These are phyloP conservation scores for Drosophila melanosoma DNA, from an alignment of 2,888 invertebrate genomes.

Conservation along the genomic window DNA sequence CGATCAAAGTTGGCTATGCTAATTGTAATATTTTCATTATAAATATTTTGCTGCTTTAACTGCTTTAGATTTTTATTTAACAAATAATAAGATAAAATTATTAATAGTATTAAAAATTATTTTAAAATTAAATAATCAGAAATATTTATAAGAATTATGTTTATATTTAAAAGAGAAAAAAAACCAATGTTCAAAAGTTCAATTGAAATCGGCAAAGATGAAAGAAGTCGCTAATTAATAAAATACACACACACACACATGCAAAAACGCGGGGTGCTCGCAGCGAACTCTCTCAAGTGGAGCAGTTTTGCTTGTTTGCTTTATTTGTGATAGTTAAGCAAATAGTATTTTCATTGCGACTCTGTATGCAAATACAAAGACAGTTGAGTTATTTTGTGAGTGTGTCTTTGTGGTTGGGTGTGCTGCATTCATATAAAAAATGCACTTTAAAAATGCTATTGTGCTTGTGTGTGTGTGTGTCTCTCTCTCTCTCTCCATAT, in stretches of 20 bases:
- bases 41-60: neutral
- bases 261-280: neutral
- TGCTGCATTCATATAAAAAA: constrained; percentile 56
- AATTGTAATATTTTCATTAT: no score
- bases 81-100: neutral
- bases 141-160: neutral
- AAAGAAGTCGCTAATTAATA: neutral
- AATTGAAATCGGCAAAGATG: neutral
- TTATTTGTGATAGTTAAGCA: neutral
- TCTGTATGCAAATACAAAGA: constrained; percentile 20
- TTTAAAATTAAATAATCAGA: neutral
- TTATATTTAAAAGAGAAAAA: neutral
- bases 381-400: constrained; percentile 15
- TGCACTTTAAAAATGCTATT: constrained; percentile 66
- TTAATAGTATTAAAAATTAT: neutral
- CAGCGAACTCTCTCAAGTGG: neutral
- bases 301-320: neutral
- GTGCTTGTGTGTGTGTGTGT: constrained; percentile 11
- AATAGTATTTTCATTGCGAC: constrained; percentile 5
- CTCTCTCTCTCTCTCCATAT: no score
- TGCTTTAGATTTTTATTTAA: no score
- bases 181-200: neutral
- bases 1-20: neutral
- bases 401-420: constrained; percentile 3
- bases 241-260: neutral